These are phyloP conservation scores for Callopanchax toddi DNA, from an alignment of 2,113 vertebrate genomes.

Conservation along the genomic window DNA sequence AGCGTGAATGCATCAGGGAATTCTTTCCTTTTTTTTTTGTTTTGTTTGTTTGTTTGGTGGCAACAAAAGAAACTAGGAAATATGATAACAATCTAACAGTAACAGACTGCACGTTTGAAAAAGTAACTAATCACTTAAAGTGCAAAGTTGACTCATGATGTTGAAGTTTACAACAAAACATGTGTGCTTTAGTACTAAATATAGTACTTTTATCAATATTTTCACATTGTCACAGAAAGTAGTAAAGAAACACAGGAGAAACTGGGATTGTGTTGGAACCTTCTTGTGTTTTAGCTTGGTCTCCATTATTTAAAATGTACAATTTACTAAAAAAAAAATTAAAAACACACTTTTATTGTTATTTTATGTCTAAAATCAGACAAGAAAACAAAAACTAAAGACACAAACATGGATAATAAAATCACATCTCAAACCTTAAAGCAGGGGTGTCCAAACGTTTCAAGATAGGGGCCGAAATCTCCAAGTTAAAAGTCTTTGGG, in stretches of 20 bases:
- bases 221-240: background rate
- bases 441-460: too few species aligned
- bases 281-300: too few species aligned
- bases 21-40: background rate
- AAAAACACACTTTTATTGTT: too few species aligned
- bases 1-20: constrained; percentile 9
- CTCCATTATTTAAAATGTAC: too few species aligned
- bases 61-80: background rate
- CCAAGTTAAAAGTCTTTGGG: too few species aligned
- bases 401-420: too few species aligned
- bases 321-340: too few species aligned
- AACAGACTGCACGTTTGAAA: constrained; percentile 1
- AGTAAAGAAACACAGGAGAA: background rate
- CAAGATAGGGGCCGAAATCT: too few species aligned
- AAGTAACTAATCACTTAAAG: constrained; percentile 1
- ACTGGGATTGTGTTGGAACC: too few species aligned
- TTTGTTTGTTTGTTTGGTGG: constrained; percentile 5
- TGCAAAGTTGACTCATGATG: background rate
- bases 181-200: background rate
- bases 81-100: constrained; percentile 4
- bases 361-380: too few species aligned
- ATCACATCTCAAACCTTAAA: too few species aligned
- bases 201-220: background rate
- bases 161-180: background rate
- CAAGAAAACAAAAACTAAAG: too few species aligned